Evolutionary conservation across 2,113 vertebrate genomes (phyloP), one percentile per base, ranked within the genome.

Genomic region (Antennarius striatus): DNA sequence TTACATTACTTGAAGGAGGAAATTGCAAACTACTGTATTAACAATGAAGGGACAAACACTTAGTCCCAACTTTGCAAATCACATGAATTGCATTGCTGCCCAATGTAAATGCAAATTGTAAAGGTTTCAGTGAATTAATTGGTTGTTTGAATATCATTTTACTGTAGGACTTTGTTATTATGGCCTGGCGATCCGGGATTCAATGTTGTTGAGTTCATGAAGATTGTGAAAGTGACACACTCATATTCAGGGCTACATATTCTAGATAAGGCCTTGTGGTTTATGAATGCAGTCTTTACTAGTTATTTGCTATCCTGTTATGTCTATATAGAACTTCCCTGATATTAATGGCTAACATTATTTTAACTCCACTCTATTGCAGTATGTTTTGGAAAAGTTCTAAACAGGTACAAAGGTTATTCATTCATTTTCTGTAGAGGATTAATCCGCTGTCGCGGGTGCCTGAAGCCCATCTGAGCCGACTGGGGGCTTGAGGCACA

Each of bases 101-200:
- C 43, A 52, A 56, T 79, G 51, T 57, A 69, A 78, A 82, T 73
- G 71, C 46, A 60, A 47, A 79, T 73, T 55, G 32, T 14, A 43
- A 57, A 62, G 43, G 60, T 70, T 70, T 67, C 5, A 30, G 13
- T 55, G 29, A 73, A 14, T 65, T 17, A 50, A 28, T 65, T 22
- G 51, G 30, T 28, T 16, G 60, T 61, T 42, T 40, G 22, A 16
- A 15, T 48, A 69, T 42, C 57, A 62, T 57, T 46, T 39, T n/a
- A 15, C 43, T 56, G 58, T 36, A 45, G 57, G 4, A 2, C 3
- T 16, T 9, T 42, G 50, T 59, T 48, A 3, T 8, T 46, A 48
- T 58, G 17, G 53, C 22, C 52, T 49, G 63, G 52, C 15, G 55
- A 48, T 73, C 46, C 55, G 52, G 45, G 22, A 59, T 36, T 51